Base-by-base conservation (phyloP, 1,140 invertebrate species). In the Drosophila santomea region DNA sequence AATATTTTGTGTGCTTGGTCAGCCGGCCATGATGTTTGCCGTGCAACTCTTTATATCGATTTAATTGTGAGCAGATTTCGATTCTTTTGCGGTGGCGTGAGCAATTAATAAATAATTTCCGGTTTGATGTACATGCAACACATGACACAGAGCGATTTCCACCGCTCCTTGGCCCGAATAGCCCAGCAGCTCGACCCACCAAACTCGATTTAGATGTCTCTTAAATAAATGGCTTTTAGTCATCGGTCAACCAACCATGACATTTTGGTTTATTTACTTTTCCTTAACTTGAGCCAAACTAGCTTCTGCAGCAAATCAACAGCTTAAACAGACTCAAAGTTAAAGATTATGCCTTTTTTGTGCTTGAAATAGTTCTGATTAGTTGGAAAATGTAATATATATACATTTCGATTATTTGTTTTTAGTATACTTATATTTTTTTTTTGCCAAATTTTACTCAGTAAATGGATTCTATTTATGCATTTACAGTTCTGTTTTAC, bases 71-170 rank as follows among this genome's bases (percentile, higher is more conserved):
- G 44, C 61, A 73, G 57, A 68, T 67, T 67, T 58, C 57, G 28
- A 38, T 35, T 72, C 66, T 39, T 39, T 35, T 41, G 17, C 36
- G 51, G 41, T 47, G 68, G 81, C 69, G 62, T 85, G 80, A 69
- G 80, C 84, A 84, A 84, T 85, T 84, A 84, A 85, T 85, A 80
- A 84, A 84, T 84, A 80, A 84, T 84, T 80, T 77, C 68, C 61
- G 39, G 59, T 60, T 67, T 74, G 32, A 32, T 32, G 68, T 56
- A 50, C 45, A 76, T 62, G 23, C 61, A 72, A 51, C 44, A 39
- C 39, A 61, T 84, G 81, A 84, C 60, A 80, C 77, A 74, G 60
- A 41, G 10, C 55, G n/a, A 17, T 25, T 8, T 17, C 60, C 59
- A 38, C 71, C 55, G 69, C 56, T 55, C 68, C 64, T 73, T 60